Base-by-base conservation (phyloP, 2,797 vertebrate species). In the Anolis apletophallus region DNA sequence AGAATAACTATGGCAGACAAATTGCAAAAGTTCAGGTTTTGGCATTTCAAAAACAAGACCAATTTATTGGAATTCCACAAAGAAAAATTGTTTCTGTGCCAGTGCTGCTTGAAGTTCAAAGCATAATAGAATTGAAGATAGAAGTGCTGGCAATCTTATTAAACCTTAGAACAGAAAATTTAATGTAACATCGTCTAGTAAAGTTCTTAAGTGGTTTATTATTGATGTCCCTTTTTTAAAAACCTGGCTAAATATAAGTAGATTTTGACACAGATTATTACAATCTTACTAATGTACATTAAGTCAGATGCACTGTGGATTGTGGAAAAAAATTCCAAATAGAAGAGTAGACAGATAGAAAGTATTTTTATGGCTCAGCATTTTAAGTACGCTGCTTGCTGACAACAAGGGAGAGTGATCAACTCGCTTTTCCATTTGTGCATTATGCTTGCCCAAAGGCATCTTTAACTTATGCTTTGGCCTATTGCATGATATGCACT, bases 101-200 rank as follows among this genome's bases (percentile, higher is more conserved):
- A 57, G 1, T 21, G 1, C 19, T 19, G 11, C 1, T 54, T n/a
- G 59, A 59, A 55, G 23, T 88, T 93, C 26, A 82, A 46, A 83
- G 10, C 46, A 3, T 11, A 26, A 50, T 13, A 90, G 87, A 54
- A 17, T 32, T 84, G 4, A 1, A 67, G 5, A 64, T 72, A 89
- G 76, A 82, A 57, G 84, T 85, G 83, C 1, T 83, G 54, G 4
- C 64, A 81, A 81, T 87, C 74, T 71, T 86, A 59, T 10, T 88
- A 85, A 93, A 87, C 83, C 0, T 1, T n/a, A 85, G 2, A 77
- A 0, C 46, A 90, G 80, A 17, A 79, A 0, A 87, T 69, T 87
- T 90, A 87, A 90, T 79, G 75, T 40, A 50, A 8, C 55, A 85
- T 83, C 40, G 80, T 83, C 50, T 88, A 59, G 54, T 71, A 89